Conservation (phyloP, 2,113 vertebrate genomes). For the Balaeniceps rex region DNA sequence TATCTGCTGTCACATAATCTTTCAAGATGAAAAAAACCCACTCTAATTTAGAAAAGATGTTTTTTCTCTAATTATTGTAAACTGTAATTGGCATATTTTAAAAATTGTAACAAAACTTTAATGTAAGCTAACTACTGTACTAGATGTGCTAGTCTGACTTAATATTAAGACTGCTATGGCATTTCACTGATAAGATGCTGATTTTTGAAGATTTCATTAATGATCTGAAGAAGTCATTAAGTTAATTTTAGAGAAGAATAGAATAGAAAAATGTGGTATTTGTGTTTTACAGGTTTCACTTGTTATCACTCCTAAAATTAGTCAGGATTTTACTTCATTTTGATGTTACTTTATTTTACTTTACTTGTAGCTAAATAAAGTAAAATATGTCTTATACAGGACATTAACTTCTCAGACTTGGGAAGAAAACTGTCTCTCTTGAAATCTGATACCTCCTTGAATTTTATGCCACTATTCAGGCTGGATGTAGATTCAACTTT, state of each 20-base stretch:
- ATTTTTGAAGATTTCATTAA: not conserved
- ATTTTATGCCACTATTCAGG: not conserved
- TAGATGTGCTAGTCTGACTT: not conserved
- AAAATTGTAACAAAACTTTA: not conserved
- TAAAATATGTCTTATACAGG: not conserved
- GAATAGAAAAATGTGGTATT: not conserved
- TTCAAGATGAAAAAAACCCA: not conserved
- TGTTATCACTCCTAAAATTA: not conserved
- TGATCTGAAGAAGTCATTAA: not conserved
- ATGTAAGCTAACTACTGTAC: not conserved
- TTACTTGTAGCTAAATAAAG: not conserved
- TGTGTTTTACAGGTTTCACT: not conserved
- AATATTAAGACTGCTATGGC: not conserved
- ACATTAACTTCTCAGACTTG: not conserved
- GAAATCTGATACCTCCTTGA: not conserved
- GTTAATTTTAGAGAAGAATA: not conserved
- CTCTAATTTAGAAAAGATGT: not conserved
- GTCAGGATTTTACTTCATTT: not conserved
- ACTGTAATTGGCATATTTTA: not conserved
- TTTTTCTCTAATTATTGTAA: not conserved
- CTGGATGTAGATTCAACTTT: not conserved
- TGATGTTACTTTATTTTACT: not conserved
- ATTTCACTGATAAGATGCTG: not conserved
- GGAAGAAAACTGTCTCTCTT: not conserved
- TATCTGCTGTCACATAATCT: not conserved